These are phyloP conservation scores for Urosaurus nigricauda DNA, from an alignment of 2,797 vertebrate genomes.

Conservation along the genomic window DNA sequence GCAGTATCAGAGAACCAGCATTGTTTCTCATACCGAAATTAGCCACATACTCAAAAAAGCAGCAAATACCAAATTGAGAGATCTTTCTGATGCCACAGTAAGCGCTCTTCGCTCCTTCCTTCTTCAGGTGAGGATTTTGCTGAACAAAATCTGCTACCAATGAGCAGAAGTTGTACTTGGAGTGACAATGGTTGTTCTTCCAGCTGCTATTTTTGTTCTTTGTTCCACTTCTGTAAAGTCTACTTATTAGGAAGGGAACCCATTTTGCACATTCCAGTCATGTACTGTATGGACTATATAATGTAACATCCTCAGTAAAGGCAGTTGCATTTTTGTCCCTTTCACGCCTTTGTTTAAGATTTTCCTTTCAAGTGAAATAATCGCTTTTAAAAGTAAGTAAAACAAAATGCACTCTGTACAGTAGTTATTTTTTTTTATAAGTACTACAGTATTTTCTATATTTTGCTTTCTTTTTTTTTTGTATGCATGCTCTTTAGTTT, in stretches of 20 bases:
- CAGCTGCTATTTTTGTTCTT: not conserved
- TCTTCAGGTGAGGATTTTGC: slow-evolving; percentile 74
- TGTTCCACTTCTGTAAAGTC: not conserved
- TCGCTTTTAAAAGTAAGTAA: not conserved
- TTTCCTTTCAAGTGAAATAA: too few species aligned
- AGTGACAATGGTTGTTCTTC: slow-evolving; percentile 11
- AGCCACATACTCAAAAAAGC: slow-evolving; percentile 71
- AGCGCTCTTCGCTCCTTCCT: slow-evolving; percentile 77
- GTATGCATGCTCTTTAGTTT: not conserved
- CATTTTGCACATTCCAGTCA: not conserved
- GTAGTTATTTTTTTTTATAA: not conserved
- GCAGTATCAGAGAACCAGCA: slow-evolving; percentile 70
- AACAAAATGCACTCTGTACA: not conserved
- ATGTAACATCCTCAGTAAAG: slow-evolving; percentile 2
- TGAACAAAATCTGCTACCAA: not conserved
- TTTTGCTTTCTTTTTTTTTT: not conserved
- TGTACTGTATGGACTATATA: not conserved
- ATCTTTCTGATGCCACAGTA: slow-evolving; percentile 70
- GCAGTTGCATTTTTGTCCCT: not conserved
- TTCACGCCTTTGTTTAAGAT: too few species aligned
- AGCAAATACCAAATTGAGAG: slow-evolving; percentile 68
- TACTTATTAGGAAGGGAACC: not conserved
- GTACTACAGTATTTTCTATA: not conserved
- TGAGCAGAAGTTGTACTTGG: not conserved
- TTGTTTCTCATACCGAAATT: slow-evolving; percentile 78